phyloP scores from a whole-genome alignment of 2,888 invertebrate species.

The Galerucella nymphaeae region DNA sequence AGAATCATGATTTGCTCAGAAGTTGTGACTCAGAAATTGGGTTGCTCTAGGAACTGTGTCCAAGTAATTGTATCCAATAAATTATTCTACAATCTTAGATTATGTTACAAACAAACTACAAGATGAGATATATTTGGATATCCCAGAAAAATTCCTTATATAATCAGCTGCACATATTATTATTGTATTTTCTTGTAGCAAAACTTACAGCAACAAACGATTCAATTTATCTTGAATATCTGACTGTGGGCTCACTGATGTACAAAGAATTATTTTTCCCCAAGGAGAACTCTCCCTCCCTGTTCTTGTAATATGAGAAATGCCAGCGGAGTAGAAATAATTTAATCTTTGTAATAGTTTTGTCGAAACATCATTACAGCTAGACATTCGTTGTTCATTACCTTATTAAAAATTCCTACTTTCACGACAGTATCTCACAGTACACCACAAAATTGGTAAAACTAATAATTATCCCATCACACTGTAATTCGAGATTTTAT shows the following conservation, averaged over 20 bases:
- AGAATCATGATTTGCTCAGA: too few relatives aligned
- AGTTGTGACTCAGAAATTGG: too few relatives aligned
- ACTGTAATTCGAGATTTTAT: conserved; percentile 41
- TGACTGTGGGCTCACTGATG: background rate
- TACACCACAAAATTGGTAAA: conserved; percentile 8
- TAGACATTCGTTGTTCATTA: conserved; percentile 7
- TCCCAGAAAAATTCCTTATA: too few relatives aligned
- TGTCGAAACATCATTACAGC: conserved; percentile 2
- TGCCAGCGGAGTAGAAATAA: background rate
- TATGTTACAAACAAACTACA: too few relatives aligned
- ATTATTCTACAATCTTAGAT: too few relatives aligned
- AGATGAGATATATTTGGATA: too few relatives aligned
- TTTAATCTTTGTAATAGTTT: conserved; percentile 4
- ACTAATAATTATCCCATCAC: conserved; percentile 37
- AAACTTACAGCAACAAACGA: background rate
- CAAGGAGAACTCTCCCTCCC: conserved; percentile 3
- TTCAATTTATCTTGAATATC: background rate
- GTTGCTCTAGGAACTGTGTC: too few relatives aligned
- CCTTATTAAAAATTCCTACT: background rate
- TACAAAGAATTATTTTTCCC: background rate
- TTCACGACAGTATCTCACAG: background rate
- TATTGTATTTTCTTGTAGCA: too few relatives aligned
- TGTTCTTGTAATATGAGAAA: conserved; percentile 3
- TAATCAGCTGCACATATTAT: too few relatives aligned
- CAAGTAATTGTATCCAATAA: too few relatives aligned